Conservation (phyloP, 2,888 invertebrate species). For the Andrena praecox region DNA sequence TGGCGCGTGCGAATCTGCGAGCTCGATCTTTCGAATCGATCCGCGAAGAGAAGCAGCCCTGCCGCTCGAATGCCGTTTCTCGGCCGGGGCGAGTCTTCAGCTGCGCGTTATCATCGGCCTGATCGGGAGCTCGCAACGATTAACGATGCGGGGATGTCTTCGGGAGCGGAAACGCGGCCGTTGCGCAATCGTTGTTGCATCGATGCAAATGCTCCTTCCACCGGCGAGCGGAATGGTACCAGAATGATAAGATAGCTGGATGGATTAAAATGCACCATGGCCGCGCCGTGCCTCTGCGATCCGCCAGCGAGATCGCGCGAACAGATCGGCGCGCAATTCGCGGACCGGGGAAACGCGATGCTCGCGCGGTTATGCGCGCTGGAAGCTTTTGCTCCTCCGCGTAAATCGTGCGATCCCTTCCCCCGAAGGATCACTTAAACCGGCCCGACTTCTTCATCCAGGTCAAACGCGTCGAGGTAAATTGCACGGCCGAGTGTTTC, state of each 20-base stretch:
- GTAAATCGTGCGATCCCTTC: slow-evolving; percentile 22
- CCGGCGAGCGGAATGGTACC: not conserved
- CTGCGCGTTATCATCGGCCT: not conserved
- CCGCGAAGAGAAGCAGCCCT: not conserved
- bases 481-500: slow-evolving; percentile 30
- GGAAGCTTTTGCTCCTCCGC: not conserved
- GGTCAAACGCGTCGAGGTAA: slow-evolving; percentile 42
- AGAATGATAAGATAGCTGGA: not conserved
- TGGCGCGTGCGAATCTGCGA: not conserved
- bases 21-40: slow-evolving; percentile 26
- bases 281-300: not conserved
- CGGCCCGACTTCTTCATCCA: slow-evolving; percentile 31
- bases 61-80: slow-evolving; percentile 9
- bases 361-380: not conserved
- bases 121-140: not conserved
- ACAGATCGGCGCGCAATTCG: not conserved
- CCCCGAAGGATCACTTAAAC: not conserved
- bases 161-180: not conserved
- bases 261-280: not conserved
- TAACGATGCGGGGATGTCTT: not conserved
- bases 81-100: not conserved
- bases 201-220: not conserved
- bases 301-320: not conserved
- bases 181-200: not conserved
- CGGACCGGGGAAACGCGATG: not conserved